Evolutionary conservation across 2,888 invertebrate genomes (phyloP).

Genomic region (Pantelozetes paolii): DNA sequence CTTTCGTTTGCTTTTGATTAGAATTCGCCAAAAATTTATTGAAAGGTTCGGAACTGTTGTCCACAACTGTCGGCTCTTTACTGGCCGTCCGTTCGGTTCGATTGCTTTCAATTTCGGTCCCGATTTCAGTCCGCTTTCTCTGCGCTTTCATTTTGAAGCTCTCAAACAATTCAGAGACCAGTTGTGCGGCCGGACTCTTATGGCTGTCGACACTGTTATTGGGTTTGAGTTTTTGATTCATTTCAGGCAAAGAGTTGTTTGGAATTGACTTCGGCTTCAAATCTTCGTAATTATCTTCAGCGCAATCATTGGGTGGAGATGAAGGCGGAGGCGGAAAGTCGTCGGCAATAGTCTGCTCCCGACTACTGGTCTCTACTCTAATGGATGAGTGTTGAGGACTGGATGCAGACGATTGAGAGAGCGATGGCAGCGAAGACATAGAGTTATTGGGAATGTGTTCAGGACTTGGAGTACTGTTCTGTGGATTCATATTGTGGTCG

Average conservation of each 20-base stretch:
- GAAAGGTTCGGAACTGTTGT: conserved; percentile 39
- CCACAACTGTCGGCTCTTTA: conserved; percentile 14
- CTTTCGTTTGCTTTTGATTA: conserved; percentile 18
- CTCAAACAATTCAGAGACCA: conserved; percentile 78
- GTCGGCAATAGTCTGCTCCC: conserved; percentile 5
- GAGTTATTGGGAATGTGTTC: conserved; percentile 11
- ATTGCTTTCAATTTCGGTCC: background rate
- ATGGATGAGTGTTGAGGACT: conserved; percentile 29
- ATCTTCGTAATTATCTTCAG: background rate
- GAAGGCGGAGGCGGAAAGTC: conserved; percentile 41
- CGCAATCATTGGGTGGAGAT: background rate
- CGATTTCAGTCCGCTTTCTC: conserved; percentile 40
- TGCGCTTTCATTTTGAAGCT: conserved; percentile 67
- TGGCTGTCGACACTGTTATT: background rate
- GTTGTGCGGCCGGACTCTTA: conserved; percentile 56
- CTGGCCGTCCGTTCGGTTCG: background rate
- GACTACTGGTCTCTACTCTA: conserved; percentile 6
- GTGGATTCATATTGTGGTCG: conserved; percentile 20
- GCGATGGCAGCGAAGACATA: conserved; percentile 3
- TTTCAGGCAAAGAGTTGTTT: background rate
- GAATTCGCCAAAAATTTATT: background rate
- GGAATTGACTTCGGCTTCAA: no score
- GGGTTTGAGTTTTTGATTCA: background rate
- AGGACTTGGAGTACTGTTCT: conserved; percentile 7
- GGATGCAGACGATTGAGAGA: background rate